Percentiles rank a stretch among this genome's conserved stretches.
Evolutionary conservation across 92 coral and sea anemone genomes (phyloP).

Genomic region (Epizoanthus scotinus): DNA sequence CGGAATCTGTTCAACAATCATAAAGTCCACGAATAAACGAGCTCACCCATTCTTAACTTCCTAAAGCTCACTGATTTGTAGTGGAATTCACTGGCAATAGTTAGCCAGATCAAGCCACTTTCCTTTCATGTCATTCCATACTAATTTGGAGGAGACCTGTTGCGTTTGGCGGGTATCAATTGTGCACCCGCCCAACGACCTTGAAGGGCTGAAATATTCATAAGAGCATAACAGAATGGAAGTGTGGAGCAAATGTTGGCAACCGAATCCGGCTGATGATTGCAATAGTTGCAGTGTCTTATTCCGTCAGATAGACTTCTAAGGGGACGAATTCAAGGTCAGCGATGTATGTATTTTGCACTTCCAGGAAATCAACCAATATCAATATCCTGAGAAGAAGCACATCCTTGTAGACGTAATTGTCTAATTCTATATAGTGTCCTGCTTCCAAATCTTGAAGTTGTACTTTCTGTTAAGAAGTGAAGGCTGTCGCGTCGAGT

Average conservation of each 20-base stretch:
- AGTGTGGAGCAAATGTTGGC: constrained; percentile 15
- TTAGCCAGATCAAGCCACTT: background rate
- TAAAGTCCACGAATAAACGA: background rate
- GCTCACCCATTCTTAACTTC: background rate
- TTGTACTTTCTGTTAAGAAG: too few species aligned
- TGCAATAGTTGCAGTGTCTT: background rate
- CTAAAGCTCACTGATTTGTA: background rate
- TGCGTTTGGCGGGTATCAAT: constrained; percentile 27
- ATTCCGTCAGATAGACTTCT: background rate
- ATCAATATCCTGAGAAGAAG: too few species aligned
- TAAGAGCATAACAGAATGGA: constrained; percentile 5
- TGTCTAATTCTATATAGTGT: too few species aligned
- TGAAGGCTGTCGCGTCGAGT: too few species aligned
- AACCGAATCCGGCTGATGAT: background rate
- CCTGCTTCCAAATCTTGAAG: too few species aligned
- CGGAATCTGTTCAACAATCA: too few species aligned
- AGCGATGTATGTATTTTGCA: background rate
- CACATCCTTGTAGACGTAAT: too few species aligned
- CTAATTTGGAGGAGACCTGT: constrained; percentile 31
- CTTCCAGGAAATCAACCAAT: too few species aligned
- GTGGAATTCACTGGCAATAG: background rate
- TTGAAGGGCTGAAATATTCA: constrained; percentile 32
- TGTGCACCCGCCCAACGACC: constrained; percentile 42
- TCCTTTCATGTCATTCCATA: constrained; percentile 31
- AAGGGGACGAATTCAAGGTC: background rate